Conservation (phyloP, 2,113 vertebrate genomes). For the Larimichthys crocea region DNA sequence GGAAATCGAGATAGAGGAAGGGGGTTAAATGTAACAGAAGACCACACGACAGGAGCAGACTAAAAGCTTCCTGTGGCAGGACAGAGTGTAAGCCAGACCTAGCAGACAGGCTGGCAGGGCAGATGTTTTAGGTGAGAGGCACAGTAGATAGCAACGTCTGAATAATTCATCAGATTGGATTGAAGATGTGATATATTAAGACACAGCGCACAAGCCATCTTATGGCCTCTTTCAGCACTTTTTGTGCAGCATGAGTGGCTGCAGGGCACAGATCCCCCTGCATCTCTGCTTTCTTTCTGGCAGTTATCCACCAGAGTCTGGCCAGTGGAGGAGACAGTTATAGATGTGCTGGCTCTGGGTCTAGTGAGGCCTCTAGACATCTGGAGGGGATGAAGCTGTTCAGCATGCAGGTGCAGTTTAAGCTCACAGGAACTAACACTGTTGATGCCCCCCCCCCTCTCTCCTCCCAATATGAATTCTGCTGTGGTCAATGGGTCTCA, state of each 20-base stretch:
- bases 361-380: slow-evolving; percentile 69
- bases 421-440: slow-evolving; percentile 53
- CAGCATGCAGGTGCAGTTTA: slow-evolving; percentile 74
- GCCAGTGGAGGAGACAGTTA: slow-evolving; percentile 68
- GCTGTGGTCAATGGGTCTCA: slow-evolving; percentile 19
- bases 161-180: slow-evolving; percentile 81
- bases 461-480: slow-evolving; percentile 12
- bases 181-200: slow-evolving; percentile 82
- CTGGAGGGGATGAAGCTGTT: slow-evolving; percentile 69
- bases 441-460: slow-evolving; percentile 3
- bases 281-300: slow-evolving; percentile 67
- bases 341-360: slow-evolving; percentile 67
- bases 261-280: slow-evolving; percentile 54
- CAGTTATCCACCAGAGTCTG: slow-evolving; percentile 65
- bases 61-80: slow-evolving; percentile 80
- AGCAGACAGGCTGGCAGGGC: slow-evolving; percentile 71
- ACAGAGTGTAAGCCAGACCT: slow-evolving; percentile 48
- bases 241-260: slow-evolving; percentile 61
- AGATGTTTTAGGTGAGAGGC: slow-evolving; percentile 77
- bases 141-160: slow-evolving; percentile 71
- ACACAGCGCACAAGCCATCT: slow-evolving; percentile 65
- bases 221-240: slow-evolving; percentile 69
- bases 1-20: slow-evolving; percentile 61
- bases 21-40: slow-evolving; percentile 68
- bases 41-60: slow-evolving; percentile 61